Conservation (phyloP, 2,113 vertebrate genomes). For the Cyanoderma ruficeps region DNA sequence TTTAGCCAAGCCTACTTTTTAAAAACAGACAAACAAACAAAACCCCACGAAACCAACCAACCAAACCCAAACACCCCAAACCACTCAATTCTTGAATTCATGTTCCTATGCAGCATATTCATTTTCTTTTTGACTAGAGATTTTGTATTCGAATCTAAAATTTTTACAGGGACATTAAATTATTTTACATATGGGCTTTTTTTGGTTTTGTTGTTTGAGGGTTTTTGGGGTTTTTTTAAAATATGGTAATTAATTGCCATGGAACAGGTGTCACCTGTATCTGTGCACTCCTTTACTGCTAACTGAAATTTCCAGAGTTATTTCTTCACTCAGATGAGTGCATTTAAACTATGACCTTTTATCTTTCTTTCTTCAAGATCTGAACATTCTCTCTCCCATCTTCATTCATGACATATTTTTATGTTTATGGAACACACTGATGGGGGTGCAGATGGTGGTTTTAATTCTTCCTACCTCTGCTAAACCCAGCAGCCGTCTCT, state of each 20-base stretch:
- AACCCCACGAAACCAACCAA: neutral
- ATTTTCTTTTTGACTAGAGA: neutral
- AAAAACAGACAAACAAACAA: neutral
- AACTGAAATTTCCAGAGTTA: neutral
- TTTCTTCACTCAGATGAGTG: neutral
- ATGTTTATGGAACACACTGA: neutral
- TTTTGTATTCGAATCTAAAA: neutral
- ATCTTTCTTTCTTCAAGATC: neutral
- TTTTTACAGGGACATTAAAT: neutral
- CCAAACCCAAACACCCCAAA: neutral
- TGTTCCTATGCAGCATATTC: neutral
- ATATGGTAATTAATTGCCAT: neutral
- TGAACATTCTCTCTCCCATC: neutral
- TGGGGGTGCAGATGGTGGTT: neutral
- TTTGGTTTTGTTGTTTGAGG: neutral
- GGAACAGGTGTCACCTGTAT: neutral
- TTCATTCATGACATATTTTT: neutral
- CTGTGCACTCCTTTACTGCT: neutral
- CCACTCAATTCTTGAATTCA: neutral
- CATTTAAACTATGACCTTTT: slow-evolving; percentile 6
- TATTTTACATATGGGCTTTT: neutral
- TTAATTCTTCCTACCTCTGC: neutral
- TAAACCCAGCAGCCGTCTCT: neutral
- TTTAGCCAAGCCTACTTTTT: neutral
- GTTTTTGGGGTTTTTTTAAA: neutral